These are phyloP conservation scores for Trichomalopsis sarcophagae DNA, from an alignment of 1,140 invertebrate species.

Conservation along the genomic window DNA sequence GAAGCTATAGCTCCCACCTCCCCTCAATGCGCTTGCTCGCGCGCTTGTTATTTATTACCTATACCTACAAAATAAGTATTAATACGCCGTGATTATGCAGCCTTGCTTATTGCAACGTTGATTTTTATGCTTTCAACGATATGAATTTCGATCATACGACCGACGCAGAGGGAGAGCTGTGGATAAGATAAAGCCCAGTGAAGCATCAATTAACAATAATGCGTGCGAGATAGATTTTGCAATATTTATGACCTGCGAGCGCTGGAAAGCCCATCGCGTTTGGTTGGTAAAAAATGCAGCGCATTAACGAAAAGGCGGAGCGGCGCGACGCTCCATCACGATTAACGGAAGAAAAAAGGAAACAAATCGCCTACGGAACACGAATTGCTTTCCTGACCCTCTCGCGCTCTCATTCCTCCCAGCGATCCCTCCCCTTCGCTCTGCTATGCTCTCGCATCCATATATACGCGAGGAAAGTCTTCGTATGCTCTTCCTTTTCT, in stretches of 20 bases:
- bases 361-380: slow-evolving; percentile 2
- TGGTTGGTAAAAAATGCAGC: background rate
- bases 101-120: too few species aligned
- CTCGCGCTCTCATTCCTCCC: background rate
- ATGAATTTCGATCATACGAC: too few species aligned
- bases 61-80: too few species aligned
- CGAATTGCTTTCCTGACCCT: slow-evolving; percentile 21
- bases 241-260: background rate
- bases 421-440: background rate
- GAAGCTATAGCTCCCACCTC: too few species aligned
- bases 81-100: too few species aligned
- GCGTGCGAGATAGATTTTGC: too few species aligned
- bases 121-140: too few species aligned
- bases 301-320: slow-evolving; percentile 8
- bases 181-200: too few species aligned
- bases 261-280: background rate
- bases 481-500: background rate
- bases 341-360: slow-evolving; percentile 1
- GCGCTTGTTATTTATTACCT: too few species aligned
- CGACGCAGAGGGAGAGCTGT: too few species aligned
- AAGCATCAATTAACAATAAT: background rate
- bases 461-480: too few species aligned
- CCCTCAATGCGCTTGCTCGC: too few species aligned
- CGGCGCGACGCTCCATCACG: background rate
- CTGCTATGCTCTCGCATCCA: background rate